Base-by-base conservation (phyloP, 2,113 vertebrate genomes). In the Dendropsophus ebraccatus region DNA sequence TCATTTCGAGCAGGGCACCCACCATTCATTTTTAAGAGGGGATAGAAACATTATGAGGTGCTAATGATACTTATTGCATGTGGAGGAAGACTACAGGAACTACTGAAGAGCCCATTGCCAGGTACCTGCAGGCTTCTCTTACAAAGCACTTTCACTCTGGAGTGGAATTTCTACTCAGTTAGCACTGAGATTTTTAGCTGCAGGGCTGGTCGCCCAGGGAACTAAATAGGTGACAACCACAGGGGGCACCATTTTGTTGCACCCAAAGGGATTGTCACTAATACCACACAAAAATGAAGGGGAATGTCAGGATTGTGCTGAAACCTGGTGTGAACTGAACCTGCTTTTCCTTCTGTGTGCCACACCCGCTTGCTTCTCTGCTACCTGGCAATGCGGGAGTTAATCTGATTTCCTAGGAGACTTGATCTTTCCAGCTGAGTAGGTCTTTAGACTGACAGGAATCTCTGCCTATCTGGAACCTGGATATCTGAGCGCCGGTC, bases 41-140 rank as follows among this genome's bases (percentile, higher is more conserved):
- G 85, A 76, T 74, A 81, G 77, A 87, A 58, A 87, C 65, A 65
- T 87, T 81, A 62, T 74, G 76, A 81, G 79, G 84, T 81, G 84
- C 76, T 86, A 86, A 86, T 80, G 65, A 81, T 49, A 58, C 84
- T 86, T 80, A 81, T 47, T 86, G 84, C 84, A 81, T 80, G 50
- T 86, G 76, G 49, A 86, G 50, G 8, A 45, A 60, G 56, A 41
- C 35, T 62, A 17, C 35, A 80, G 56, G 54, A 81, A 67, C 35
- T 80, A 80, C 32, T 62, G 77, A 54, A 80, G 35, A 80, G 56
- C 35, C 25, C 14, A 78, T 21, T 58, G 50, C 72, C 50, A 54
- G 75, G 49, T 77, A 77, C 25, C 75, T 54, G 49, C n/a, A 32
- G 19, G 25, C 37, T 8, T 69, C 65, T 67, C 28, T 16, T 25